phyloP scores from a whole-genome alignment of 2,888 invertebrate genomes.

The Heteropelma amictum region DNA sequence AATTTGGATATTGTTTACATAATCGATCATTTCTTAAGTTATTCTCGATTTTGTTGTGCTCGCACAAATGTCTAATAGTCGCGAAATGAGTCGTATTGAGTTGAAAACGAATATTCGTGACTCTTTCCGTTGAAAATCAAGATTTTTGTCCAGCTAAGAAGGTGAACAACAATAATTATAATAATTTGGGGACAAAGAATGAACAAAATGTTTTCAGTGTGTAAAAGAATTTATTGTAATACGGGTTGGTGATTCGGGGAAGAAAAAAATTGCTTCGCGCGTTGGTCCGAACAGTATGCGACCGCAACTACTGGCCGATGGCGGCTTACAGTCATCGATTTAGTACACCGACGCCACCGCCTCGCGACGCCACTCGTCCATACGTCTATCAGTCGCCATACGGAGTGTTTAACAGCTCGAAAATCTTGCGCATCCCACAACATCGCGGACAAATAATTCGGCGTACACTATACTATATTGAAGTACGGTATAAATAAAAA shows the following conservation, averaged over 20 bases:
- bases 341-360: neutral
- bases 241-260: neutral
- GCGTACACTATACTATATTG: conserved; percentile 9
- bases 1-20: too few relatives aligned
- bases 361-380: neutral
- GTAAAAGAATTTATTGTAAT: neutral
- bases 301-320: neutral
- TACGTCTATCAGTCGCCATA: neutral
- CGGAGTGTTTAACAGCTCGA: neutral
- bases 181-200: neutral
- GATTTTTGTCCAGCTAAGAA: too few relatives aligned
- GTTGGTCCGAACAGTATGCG: neutral
- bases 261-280: too few relatives aligned
- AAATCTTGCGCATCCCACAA: conserved; percentile 33
- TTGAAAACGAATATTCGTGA: neutral
- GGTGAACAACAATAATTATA: too few relatives aligned
- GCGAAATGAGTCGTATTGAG: too few relatives aligned
- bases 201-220: neutral
- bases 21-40: too few relatives aligned
- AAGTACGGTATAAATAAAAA: conserved; percentile 8
- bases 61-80: too few relatives aligned
- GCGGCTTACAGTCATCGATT: too few relatives aligned
- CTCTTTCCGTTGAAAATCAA: neutral
- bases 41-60: neutral
- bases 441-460: conserved; percentile 28